Evolutionary conservation across 2,797 vertebrate genomes (phyloP).

Genomic region (Pelodytes ibericus): DNA sequence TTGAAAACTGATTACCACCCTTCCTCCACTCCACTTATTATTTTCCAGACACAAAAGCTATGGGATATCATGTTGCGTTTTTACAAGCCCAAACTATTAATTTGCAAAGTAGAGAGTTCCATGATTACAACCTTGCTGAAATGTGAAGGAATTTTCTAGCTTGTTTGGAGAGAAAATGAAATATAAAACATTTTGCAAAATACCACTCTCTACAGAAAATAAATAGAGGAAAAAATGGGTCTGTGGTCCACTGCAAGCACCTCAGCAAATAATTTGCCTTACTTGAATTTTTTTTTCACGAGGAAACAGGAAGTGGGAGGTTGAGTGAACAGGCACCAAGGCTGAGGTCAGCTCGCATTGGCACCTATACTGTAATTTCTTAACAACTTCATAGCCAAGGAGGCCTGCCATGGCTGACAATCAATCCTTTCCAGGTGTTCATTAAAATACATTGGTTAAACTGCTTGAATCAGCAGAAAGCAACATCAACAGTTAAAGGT

Average conservation of each 20-base stretch:
- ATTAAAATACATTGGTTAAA: too few species aligned
- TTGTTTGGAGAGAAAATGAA: conserved; percentile 45
- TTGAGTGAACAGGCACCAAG: conserved; percentile 19
- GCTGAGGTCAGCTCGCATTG: background rate
- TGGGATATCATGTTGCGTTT: conserved; percentile 50
- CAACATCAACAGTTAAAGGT: too few species aligned
- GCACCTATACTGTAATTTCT: too few species aligned
- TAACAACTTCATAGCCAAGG: too few species aligned
- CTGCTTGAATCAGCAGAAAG: too few species aligned
- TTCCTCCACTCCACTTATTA: conserved; percentile 34
- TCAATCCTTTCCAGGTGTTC: too few species aligned
- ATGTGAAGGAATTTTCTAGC: conserved; percentile 40
- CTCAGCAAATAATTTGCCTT: conserved; percentile 12
- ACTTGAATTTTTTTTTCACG: conserved; percentile 15
- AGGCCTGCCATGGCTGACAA: too few species aligned
- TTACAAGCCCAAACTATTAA: conserved; percentile 53
- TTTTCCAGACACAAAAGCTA: conserved; percentile 39
- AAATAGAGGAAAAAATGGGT: background rate
- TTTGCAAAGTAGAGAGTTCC: conserved; percentile 47
- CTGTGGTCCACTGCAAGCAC: conserved; percentile 20
- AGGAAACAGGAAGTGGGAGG: conserved; percentile 20
- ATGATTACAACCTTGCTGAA: conserved; percentile 47
- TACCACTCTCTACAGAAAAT: conserved; percentile 2
- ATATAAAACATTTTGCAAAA: conserved; percentile 43
- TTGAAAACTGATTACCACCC: conserved; percentile 23